These are phyloP conservation scores for Drosophila aldrichi DNA, from an alignment of 2,888 invertebrate species.

Conservation along the genomic window DNA sequence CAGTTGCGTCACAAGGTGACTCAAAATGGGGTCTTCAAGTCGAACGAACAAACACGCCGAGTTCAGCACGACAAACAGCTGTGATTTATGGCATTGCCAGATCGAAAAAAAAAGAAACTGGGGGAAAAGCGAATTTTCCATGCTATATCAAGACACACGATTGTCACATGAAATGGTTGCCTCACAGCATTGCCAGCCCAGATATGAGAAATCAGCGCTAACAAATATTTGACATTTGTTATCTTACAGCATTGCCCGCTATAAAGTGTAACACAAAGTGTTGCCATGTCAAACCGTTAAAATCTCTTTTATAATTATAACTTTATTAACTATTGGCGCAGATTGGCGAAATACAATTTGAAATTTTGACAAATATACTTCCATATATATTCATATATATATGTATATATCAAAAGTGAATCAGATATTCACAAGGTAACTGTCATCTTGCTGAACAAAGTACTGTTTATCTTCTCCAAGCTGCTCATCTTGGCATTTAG, in stretches of 20 bases:
- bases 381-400: too few relatives aligned
- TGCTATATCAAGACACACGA: too few relatives aligned
- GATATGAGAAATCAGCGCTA: not conserved
- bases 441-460: constrained; percentile 78
- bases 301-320: too few relatives aligned
- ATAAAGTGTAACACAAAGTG: not conserved
- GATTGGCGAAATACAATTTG: not conserved
- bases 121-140: not conserved
- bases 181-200: too few relatives aligned
- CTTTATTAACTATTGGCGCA: constrained; percentile 12
- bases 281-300: constrained; percentile 1
- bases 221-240: not conserved
- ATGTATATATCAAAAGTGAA: not conserved
- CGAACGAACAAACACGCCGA: not conserved
- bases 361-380: not conserved
- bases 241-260: not conserved
- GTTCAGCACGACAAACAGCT: not conserved
- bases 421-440: constrained; percentile 51
- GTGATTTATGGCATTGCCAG: constrained; percentile 20
- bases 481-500: constrained; percentile 67
- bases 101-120: not conserved
- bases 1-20: constrained; percentile 21
- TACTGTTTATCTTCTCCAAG: constrained; percentile 71
- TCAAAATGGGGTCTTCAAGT: constrained; percentile 13
- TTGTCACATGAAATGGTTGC: too few relatives aligned